A percentile compares a stretch with the other conserved stretches of the same genome.
Evolutionary conservation across 2,888 invertebrate genomes (phyloP).

Genomic region (Clistopyga incitator): DNA sequence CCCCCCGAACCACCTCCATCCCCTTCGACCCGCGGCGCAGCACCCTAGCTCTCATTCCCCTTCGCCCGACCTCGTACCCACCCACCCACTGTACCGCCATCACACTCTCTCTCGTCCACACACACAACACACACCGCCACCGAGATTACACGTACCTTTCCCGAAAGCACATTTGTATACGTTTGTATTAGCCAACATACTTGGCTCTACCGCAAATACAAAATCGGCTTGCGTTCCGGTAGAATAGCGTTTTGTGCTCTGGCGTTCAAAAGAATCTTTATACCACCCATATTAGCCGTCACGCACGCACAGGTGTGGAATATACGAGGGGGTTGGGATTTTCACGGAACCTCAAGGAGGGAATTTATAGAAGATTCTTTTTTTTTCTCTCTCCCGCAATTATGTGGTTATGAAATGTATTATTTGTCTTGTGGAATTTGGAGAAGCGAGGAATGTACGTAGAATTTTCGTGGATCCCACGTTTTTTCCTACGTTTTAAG

Average conservation of each 20-base stretch:
- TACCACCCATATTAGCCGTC: neutral
- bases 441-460: neutral
- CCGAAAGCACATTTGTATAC: conserved; percentile 67
- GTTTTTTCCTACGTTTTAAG: neutral
- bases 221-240: conserved; percentile 9
- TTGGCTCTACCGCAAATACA: conserved; percentile 30
- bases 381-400: neutral
- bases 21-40: conserved; percentile 59
- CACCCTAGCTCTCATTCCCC: conserved; percentile 57
- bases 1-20: conserved; percentile 63
- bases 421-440: neutral
- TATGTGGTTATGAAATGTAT: neutral
- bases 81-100: conserved; percentile 71
- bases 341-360: neutral
- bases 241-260: neutral
- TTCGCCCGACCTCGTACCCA: conserved; percentile 61
- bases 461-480: neutral
- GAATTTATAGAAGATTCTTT: neutral
- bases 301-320: conserved; percentile 10
- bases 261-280: conserved; percentile 6
- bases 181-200: conserved; percentile 50
- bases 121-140: conserved; percentile 61
- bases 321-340: neutral
- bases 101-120: conserved; percentile 67
- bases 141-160: conserved; percentile 29